Conservation (phyloP, 2,888 invertebrate species). For the Microchrysa polita region DNA sequence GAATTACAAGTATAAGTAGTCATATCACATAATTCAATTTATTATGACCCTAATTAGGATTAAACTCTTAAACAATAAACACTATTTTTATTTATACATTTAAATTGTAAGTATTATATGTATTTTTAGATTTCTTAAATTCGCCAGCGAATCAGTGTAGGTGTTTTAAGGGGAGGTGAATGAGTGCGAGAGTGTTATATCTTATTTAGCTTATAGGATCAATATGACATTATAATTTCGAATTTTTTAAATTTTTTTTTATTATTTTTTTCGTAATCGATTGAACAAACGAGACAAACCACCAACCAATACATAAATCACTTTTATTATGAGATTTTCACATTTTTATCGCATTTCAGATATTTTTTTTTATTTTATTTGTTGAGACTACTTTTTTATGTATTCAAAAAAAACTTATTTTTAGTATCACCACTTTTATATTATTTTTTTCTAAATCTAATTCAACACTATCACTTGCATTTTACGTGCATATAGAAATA, state of each 20-base stretch:
- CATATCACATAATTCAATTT: slow-evolving; percentile 60
- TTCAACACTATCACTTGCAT: too few relatives aligned
- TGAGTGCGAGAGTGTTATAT: background rate
- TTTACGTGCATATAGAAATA: too few relatives aligned
- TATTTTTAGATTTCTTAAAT: too few relatives aligned
- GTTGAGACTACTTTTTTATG: background rate
- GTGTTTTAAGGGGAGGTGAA: background rate
- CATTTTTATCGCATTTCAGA: background rate
- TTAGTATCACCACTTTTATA: too few relatives aligned
- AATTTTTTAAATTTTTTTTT: background rate
- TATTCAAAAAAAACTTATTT: background rate
- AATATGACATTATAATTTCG: background rate
- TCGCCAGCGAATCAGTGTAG: background rate
- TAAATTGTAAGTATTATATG: too few relatives aligned
- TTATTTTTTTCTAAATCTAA: too few relatives aligned
- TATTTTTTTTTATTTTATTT: background rate
- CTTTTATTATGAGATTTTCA: background rate
- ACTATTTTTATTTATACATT: background rate
- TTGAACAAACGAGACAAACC: background rate
- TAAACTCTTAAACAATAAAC: background rate
- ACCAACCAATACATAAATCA: background rate
- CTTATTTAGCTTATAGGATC: background rate
- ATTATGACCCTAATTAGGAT: slow-evolving; percentile 28
- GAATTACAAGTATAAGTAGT: slow-evolving; percentile 60
- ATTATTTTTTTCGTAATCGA: background rate